These are phyloP conservation scores for Philantomba maxwellii DNA, from an alignment of 2,113 vertebrate species.

Conservation along the genomic window DNA sequence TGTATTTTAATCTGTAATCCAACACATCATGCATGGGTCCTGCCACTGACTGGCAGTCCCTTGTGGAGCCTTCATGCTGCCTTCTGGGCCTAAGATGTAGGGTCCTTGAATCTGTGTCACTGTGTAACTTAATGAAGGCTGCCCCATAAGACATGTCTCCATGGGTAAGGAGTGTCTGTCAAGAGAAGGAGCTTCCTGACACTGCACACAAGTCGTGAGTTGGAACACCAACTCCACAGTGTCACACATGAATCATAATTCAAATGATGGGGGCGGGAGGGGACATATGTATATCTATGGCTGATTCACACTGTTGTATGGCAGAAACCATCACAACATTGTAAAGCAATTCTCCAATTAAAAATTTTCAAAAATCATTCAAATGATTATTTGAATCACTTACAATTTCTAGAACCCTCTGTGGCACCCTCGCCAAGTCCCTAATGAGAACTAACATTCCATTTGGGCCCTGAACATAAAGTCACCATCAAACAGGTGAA, in stretches of 20 bases:
- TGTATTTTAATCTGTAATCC: neutral
- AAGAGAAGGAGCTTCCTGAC: neutral
- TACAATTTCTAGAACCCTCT: neutral
- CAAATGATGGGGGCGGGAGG: neutral
- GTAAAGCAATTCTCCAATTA: neutral
- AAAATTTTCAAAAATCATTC: neutral
- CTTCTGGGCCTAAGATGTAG: neutral
- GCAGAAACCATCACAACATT: neutral
- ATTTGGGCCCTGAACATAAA: neutral
- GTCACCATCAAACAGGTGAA: neutral
- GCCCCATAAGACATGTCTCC: too few species aligned
- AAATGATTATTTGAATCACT: neutral
- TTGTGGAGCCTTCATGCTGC: neutral
- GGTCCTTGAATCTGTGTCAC: neutral
- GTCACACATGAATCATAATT: neutral
- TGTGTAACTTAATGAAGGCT: neutral
- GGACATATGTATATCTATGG: neutral
- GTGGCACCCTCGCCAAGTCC: neutral
- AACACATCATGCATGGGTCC: neutral
- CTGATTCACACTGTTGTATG: neutral
- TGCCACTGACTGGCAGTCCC: neutral
- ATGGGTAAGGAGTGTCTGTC: neutral
- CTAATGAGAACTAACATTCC: neutral
- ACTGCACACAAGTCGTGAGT: neutral
- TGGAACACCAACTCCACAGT: neutral